phyloP scores from a whole-genome alignment of 2,888 invertebrate species.

The Ennomos quercinarius region DNA sequence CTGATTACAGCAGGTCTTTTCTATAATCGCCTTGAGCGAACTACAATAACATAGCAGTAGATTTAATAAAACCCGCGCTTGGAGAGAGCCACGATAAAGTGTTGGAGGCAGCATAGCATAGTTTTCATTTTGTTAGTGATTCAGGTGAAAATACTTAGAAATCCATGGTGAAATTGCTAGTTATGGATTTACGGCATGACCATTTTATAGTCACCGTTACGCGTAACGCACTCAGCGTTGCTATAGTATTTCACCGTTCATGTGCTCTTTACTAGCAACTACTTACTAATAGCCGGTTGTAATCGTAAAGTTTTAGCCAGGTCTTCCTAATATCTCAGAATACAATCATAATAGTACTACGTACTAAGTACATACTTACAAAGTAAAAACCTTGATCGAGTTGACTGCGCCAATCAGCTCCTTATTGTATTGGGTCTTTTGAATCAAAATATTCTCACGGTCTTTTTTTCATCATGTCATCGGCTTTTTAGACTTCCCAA shows the following conservation, averaged over 20 bases:
- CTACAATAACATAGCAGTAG: conserved; percentile 67
- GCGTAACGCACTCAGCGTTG: conserved; percentile 51
- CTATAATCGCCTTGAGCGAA: conserved; percentile 64
- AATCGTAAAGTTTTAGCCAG: conserved; percentile 5
- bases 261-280: conserved; percentile 43
- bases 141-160: conserved; percentile 77
- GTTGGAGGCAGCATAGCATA: conserved; percentile 63
- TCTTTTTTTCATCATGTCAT: conserved; percentile 20
- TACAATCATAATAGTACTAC: too few relatives aligned
- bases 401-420: conserved; percentile 4
- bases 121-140: conserved; percentile 75
- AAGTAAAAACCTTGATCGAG: conserved; percentile 15
- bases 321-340: background rate
- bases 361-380: background rate
- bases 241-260: conserved; percentile 55
- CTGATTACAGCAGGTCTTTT: conserved; percentile 62
- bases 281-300: conserved; percentile 29
- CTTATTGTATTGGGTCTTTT: conserved; percentile 6
- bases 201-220: conserved; percentile 54
- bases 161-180: conserved; percentile 70
- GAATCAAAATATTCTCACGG: conserved; percentile 16
- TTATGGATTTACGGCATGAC: conserved; percentile 59
- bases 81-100: conserved; percentile 75
- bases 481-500: conserved; percentile 16
- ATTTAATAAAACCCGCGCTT: conserved; percentile 70